Base-by-base conservation (phyloP, 2,888 invertebrate species). In the Meghimatium bilineatum region DNA sequence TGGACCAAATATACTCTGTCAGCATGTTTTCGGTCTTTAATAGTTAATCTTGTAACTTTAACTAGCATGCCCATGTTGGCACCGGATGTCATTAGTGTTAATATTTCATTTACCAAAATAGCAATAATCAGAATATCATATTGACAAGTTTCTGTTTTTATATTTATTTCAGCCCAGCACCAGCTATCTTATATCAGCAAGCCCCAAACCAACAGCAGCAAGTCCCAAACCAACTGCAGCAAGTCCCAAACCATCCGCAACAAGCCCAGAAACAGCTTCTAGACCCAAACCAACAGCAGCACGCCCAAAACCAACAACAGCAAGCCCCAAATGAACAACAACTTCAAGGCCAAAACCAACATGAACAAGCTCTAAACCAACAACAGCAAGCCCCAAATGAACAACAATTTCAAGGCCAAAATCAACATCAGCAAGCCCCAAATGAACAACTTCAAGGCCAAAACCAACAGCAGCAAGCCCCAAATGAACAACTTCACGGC, bases 391-490 rank as follows among this genome's bases (percentile, higher is more conserved):
- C 34, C 23, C 71, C 34, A 71, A 71, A 71, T 23, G 36, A 34
- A 71, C 71, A n/a, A n/a, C n/a, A n/a, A n/a, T n/a, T n/a, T n/a
- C n/a, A n/a, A n/a, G n/a, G n/a, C n/a, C n/a, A n/a, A n/a, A n/a
- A n/a, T n/a, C 26, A n/a, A 8, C 26, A 66, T 5, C 66, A n/a
- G n/a, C n/a, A 29, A 26, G 29, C n/a, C 26, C 49, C 49, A 32
- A 5, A 14, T 8, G 32, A 29, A 29, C 69, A 69, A 34, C 69
- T 12, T 3, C 69, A 69, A 20, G 69, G 26, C 20, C 69, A 5
- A 69, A 69, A 69, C 34, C 69, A 69, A 69, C 69, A 29, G 34
- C 66, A n/a, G 66, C 66, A 66, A 29, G 26, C 66, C 66, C 10
- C n/a, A n/a, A n/a, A n/a, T n/a, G n/a, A n/a, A n/a, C n/a, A n/a